Conservation (phyloP, 2,888 invertebrate genomes). For the Cataglyphis livida region DNA sequence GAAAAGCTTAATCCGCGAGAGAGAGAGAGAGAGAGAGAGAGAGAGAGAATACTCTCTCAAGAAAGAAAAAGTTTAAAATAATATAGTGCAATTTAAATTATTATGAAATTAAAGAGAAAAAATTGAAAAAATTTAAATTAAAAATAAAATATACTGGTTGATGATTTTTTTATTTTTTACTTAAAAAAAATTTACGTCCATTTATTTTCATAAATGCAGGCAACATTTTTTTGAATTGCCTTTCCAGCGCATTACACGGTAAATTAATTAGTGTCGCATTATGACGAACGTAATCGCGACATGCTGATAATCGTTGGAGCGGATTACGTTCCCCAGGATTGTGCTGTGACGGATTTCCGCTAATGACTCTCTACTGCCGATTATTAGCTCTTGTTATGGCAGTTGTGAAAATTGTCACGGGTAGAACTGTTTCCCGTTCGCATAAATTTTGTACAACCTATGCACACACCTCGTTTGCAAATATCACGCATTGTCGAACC, state of each 20-base stretch:
- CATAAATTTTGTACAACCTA: constrained; percentile 35
- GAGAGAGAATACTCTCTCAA: neutral
- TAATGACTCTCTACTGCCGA: constrained; percentile 62
- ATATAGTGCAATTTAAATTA: neutral
- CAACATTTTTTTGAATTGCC: neutral
- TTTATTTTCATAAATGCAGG: neutral
- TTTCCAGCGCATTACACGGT: neutral
- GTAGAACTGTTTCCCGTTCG: constrained; percentile 61
- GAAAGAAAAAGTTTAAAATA: neutral
- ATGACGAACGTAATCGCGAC: constrained; percentile 35
- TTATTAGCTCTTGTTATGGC: constrained; percentile 70
- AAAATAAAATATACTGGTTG: neutral
- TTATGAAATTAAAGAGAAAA: neutral
- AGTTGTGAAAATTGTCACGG: constrained; percentile 65
- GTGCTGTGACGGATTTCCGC: constrained; percentile 63
- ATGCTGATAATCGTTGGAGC: constrained; percentile 61
- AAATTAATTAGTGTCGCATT: constrained; percentile 43
- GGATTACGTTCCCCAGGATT: constrained; percentile 63
- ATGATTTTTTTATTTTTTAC: neutral
- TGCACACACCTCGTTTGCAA: constrained; percentile 38
- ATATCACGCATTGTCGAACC: constrained; percentile 1
- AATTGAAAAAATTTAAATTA: neutral
- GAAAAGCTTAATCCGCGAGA: neutral
- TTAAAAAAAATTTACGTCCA: neutral
- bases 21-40: no score